These are phyloP conservation scores for Strigops habroptila DNA, from an alignment of 2,113 vertebrate species.

Conservation along the genomic window DNA sequence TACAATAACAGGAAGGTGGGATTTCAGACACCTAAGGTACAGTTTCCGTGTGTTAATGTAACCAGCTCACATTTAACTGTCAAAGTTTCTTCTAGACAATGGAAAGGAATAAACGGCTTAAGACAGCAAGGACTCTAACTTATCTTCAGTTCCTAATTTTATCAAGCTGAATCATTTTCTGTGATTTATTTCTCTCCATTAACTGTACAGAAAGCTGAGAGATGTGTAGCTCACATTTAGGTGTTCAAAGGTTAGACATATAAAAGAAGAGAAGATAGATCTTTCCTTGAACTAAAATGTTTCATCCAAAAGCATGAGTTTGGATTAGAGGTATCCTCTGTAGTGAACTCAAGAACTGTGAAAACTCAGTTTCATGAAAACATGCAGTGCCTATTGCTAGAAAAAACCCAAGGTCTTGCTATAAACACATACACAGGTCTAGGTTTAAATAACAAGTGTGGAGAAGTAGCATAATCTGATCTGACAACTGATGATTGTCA, in stretches of 20 bases:
- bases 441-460: neutral
- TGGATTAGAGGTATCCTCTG: neutral
- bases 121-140: slow-evolving; percentile 17
- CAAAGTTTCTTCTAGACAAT: neutral
- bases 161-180: neutral
- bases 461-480: neutral
- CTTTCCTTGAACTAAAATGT: neutral
- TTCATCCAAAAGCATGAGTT: neutral
- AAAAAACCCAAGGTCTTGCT: neutral
- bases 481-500: neutral
- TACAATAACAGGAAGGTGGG: neutral
- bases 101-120: slow-evolving; percentile 23
- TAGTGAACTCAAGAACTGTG: neutral
- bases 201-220: neutral
- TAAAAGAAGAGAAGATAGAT: neutral
- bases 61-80: neutral
- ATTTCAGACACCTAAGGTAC: slow-evolving; percentile 19
- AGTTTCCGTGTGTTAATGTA: neutral
- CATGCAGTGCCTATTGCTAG: neutral
- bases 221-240: neutral
- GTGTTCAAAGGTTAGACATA: neutral
- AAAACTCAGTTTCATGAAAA: neutral
- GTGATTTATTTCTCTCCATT: neutral
- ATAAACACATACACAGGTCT: neutral
- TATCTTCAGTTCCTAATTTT: neutral